Evolutionary conservation across 1,140 invertebrate species (phyloP).

Genomic region (Idris sp.): DNA sequence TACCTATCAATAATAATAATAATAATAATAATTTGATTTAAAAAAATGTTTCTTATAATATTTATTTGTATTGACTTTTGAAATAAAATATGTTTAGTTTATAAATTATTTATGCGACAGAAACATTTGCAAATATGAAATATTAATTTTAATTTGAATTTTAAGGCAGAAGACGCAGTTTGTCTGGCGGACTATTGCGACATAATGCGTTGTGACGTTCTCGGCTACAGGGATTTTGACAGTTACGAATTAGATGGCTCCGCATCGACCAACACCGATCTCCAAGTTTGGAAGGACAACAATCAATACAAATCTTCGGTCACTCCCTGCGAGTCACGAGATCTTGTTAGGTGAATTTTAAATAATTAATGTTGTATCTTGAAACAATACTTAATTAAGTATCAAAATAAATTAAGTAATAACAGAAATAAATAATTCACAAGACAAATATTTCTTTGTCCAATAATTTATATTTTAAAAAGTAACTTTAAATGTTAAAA

Average conservation of each 20-base stretch:
- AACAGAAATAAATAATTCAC: neutral
- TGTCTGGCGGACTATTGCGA: constrained; percentile 96
- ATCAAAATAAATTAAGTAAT: too few relatives aligned
- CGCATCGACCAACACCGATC: constrained; percentile 45
- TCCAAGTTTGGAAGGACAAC: constrained; percentile 65
- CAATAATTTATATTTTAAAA: too few relatives aligned
- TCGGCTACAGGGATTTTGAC: constrained; percentile 84
- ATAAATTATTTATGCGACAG: too few relatives aligned
- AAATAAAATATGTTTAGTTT: too few relatives aligned
- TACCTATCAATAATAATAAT: too few relatives aligned
- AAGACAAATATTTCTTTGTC: too few relatives aligned
- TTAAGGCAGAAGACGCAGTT: constrained; percentile 91
- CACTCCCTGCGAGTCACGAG: constrained; percentile 72
- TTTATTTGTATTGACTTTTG: too few relatives aligned
- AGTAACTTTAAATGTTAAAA: too few relatives aligned
- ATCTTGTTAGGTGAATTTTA: constrained; percentile 67
- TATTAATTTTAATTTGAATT: constrained; percentile 1
- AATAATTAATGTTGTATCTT: too few relatives aligned
- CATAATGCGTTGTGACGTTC: constrained; percentile 94
- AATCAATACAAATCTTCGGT: constrained; percentile 81
- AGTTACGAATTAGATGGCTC: constrained; percentile 78
- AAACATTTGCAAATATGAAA: too few relatives aligned
- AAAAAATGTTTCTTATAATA: too few relatives aligned
- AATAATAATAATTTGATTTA: too few relatives aligned
- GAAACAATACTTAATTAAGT: constrained; percentile 2